These are phyloP conservation scores for Hyles vespertilio DNA, from an alignment of 1,140 invertebrate genomes.

Conservation along the genomic window DNA sequence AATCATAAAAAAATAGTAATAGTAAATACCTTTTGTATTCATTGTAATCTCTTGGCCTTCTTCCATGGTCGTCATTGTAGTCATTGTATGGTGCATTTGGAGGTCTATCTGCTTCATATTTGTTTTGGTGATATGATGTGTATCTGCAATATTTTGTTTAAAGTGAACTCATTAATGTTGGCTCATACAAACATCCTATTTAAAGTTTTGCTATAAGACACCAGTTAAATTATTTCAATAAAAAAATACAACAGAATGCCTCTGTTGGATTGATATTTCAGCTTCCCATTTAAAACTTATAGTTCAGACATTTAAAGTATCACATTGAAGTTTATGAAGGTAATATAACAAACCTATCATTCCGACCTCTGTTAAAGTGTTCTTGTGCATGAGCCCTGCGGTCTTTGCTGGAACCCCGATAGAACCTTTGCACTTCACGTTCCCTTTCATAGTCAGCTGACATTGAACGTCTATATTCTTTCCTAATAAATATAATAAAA, in stretches of 20 bases:
- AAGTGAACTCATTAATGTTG: no score
- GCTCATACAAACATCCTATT: no score
- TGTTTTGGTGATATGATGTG: conserved; percentile 38
- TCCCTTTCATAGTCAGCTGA: conserved; percentile 50
- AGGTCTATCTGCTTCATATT: conserved; percentile 45
- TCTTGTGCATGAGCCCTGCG: conserved; percentile 42
- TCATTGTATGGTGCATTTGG: conserved; percentile 37
- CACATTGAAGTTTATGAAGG: no score
- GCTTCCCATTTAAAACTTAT: no score
- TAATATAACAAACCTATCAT: conserved; percentile 34
- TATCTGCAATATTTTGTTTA: conserved; percentile 34
- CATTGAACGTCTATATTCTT: conserved; percentile 48
- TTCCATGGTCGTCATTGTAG: conserved; percentile 36
- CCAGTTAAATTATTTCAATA: no score
- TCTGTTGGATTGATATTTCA: no score
- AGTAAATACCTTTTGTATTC: conserved; percentile 49
- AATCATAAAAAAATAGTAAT: background rate
- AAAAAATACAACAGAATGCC: no score
- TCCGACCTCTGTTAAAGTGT: conserved; percentile 44
- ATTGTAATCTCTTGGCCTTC: conserved; percentile 46
- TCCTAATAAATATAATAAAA: conserved; percentile 28
- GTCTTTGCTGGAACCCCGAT: conserved; percentile 59
- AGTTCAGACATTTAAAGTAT: no score
- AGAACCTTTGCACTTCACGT: conserved; percentile 56
- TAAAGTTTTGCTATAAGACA: no score